A percentile compares a stretch with the other conserved stretches of the same genome.
Evolutionary conservation across 1,140 invertebrate genomes (phyloP).

Genomic region (Gryon sp.): DNA sequence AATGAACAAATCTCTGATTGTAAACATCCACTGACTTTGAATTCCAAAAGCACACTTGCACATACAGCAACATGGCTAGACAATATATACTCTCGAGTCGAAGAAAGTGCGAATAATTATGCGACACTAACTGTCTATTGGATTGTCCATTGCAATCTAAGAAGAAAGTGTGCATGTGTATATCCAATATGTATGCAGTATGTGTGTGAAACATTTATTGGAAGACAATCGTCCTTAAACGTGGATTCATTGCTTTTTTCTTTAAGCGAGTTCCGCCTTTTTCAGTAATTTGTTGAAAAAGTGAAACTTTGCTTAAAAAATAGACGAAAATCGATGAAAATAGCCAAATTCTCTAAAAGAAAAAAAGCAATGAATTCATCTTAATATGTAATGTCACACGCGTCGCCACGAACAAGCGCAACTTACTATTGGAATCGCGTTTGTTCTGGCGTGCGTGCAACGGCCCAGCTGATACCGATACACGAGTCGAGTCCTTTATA

Average conservation of each 20-base stretch:
- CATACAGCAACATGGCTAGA: conserved; percentile 16
- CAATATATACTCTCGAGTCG: conserved; percentile 30
- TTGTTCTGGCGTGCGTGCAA: background rate
- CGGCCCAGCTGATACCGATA: conserved; percentile 24
- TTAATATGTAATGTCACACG: conserved; percentile 44
- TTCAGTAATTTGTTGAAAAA: too few relatives aligned
- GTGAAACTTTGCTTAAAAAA: too few relatives aligned
- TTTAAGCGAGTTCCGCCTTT: too few relatives aligned
- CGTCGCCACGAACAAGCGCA: conserved; percentile 9
- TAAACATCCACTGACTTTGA: conserved; percentile 11
- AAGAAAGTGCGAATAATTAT: conserved; percentile 56
- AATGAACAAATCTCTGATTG: conserved; percentile 4
- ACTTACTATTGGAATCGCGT: conserved; percentile 10
- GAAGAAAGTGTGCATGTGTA: conserved; percentile 49
- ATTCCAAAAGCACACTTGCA: conserved; percentile 9
- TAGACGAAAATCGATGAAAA: too few relatives aligned
- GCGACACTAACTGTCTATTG: conserved; percentile 8
- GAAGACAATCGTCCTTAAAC: conserved; percentile 26
- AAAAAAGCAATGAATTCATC: too few relatives aligned
- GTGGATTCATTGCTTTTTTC: too few relatives aligned
- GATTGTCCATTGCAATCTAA: conserved; percentile 22
- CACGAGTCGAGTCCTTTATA: conserved; percentile 11
- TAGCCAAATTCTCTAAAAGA: too few relatives aligned
- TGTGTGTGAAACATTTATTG: too few relatives aligned
- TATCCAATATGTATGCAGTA: too few relatives aligned